These are phyloP conservation scores for Ethmia dodecea DNA, from an alignment of 2,888 invertebrate genomes.

Conservation along the genomic window DNA sequence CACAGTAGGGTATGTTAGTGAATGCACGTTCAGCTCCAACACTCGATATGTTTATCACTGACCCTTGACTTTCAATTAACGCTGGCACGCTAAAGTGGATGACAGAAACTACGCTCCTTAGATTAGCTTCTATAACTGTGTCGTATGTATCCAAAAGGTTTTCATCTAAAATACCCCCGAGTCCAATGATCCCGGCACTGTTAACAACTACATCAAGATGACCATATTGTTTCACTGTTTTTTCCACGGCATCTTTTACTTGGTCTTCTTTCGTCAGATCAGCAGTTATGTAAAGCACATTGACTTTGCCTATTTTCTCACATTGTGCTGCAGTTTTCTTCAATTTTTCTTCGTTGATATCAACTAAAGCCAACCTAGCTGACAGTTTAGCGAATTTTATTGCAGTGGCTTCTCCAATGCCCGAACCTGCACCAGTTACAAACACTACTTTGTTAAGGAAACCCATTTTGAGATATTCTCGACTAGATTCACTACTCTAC, in stretches of 20 bases:
- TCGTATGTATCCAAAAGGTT: constrained; percentile 31
- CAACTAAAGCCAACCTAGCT: constrained; percentile 35
- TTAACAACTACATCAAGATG: constrained; percentile 39
- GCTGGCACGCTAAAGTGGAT: constrained; percentile 26
- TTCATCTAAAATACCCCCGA: constrained; percentile 22
- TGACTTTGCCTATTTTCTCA: constrained; percentile 25
- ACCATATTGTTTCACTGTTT: constrained; percentile 27
- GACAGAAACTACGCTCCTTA: constrained; percentile 32
- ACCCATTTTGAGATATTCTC: constrained; percentile 34
- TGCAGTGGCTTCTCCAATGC: constrained; percentile 38
- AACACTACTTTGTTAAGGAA: constrained; percentile 37
- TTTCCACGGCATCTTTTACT: constrained; percentile 26
- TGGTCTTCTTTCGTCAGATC: constrained; percentile 32
- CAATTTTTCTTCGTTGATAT: constrained; percentile 27
- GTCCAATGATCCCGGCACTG: constrained; percentile 28
- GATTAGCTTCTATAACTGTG: constrained; percentile 28
- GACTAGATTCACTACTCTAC: background rate
- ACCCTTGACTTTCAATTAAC: constrained; percentile 31
- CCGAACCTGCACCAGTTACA: constrained; percentile 38
- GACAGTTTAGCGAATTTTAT: constrained; percentile 34
- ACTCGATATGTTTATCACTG: constrained; percentile 39
- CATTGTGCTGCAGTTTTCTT: constrained; percentile 27
- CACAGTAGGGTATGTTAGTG: constrained; percentile 62
- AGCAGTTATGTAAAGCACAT: constrained; percentile 28
- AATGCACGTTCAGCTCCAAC: constrained; percentile 12